A percentile compares a stretch with the other conserved stretches of the same genome.
Evolutionary conservation across 2,113 vertebrate species (phyloP).

Genomic region (Oncorhynchus nerka): DNA sequence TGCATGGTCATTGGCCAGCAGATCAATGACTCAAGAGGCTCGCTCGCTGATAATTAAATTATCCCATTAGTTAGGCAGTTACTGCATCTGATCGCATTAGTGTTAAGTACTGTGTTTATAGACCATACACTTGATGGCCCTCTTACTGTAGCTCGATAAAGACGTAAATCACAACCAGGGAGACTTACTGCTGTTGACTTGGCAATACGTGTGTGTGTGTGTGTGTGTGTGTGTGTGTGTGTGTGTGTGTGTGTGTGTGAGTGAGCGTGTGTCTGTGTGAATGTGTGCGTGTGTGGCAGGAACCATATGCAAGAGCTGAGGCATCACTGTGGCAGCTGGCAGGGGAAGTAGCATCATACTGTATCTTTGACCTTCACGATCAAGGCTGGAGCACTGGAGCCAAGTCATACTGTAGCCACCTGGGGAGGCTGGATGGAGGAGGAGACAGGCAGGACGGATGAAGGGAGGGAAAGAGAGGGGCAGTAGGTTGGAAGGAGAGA

Average conservation of each 20-base stretch:
- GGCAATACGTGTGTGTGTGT: not conserved
- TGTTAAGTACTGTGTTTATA: slow-evolving; percentile 29
- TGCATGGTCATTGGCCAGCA: slow-evolving; percentile 11
- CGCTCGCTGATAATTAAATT: slow-evolving; percentile 52
- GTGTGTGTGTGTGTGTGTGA: too few species aligned
- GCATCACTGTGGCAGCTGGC: slow-evolving; percentile 31
- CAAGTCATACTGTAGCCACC: not conserved
- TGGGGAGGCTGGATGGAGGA: not conserved
- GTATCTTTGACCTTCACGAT: slow-evolving; percentile 62
- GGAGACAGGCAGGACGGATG: slow-evolving; percentile 1
- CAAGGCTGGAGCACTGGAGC: slow-evolving; percentile 31
- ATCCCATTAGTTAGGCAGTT: not conserved
- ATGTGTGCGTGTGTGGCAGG: not conserved
- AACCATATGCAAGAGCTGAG: slow-evolving; percentile 9
- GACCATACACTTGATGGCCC: not conserved
- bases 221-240: too few species aligned
- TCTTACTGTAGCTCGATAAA: not conserved
- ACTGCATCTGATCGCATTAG: slow-evolving; percentile 22
- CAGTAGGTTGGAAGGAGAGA: too few species aligned
- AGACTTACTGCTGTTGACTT: not conserved
- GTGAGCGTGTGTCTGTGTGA: too few species aligned
- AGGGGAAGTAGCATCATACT: slow-evolving; percentile 37
- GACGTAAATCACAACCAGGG: not conserved
- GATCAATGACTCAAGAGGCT: slow-evolving; percentile 60
- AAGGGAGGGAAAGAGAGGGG: not conserved